Conservation (phyloP, 2,797 vertebrate genomes). For the Urophycis tenuis region DNA sequence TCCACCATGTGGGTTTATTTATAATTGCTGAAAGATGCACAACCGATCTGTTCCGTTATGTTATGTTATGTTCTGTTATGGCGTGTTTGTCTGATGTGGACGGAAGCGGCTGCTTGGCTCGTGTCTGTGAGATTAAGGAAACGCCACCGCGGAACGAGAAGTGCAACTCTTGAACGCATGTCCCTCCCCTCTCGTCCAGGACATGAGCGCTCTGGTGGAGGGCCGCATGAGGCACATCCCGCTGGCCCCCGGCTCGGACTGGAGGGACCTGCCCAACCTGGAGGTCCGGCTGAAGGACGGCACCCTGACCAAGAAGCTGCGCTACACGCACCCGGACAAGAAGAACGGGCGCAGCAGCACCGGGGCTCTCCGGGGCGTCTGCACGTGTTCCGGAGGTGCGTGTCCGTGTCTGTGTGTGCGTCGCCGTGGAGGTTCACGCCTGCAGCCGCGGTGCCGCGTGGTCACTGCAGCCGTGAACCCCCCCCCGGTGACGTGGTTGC, state of each 20-base stretch:
- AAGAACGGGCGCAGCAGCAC: constrained; percentile 85
- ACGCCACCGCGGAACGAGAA: too few species aligned
- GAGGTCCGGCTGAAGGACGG: constrained; percentile 87
- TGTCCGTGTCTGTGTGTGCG: not conserved
- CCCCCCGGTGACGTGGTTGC: too few species aligned
- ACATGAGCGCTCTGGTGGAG: constrained; percentile 94
- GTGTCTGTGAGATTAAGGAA: too few species aligned
- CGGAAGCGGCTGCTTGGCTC: too few species aligned
- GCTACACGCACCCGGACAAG: constrained; percentile 81
- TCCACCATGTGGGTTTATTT: too few species aligned
- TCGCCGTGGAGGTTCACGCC: too few species aligned
- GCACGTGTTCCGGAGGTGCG: constrained; percentile 84
- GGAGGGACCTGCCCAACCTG: constrained; percentile 94
- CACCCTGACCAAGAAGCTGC: constrained; percentile 82
- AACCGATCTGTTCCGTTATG: too few species aligned
- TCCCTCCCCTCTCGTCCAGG: constrained; percentile 70
- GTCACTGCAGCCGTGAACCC: too few species aligned
- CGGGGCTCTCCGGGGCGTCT: constrained; percentile 83
- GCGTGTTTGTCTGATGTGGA: too few species aligned
- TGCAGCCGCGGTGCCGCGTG: too few species aligned
- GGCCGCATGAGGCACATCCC: constrained; percentile 95
- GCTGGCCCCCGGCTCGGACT: constrained; percentile 89
- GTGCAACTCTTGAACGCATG: not conserved
- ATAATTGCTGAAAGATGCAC: too few species aligned
- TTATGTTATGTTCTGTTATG: too few species aligned